These are phyloP conservation scores for Agrochola lychnidis DNA, from an alignment of 2,888 invertebrate species.

Conservation along the genomic window DNA sequence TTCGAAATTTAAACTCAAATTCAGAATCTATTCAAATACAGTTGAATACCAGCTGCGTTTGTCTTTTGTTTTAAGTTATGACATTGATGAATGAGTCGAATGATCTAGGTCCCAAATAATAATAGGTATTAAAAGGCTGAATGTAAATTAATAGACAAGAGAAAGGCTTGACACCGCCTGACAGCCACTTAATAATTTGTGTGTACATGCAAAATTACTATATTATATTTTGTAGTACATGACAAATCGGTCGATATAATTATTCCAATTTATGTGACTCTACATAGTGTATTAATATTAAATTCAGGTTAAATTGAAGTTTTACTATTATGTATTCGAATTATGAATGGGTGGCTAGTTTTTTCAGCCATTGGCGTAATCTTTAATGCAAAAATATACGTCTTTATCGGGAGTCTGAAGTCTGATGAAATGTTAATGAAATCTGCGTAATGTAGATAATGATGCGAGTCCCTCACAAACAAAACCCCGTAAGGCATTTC, in stretches of 20 bases:
- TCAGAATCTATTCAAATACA: neutral
- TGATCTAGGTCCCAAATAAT: conserved; percentile 31
- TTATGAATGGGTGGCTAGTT: neutral
- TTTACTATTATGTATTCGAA: neutral
- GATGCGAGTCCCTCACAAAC: neutral
- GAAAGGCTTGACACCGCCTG: conserved; percentile 43
- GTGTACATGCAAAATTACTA: conserved; percentile 9
- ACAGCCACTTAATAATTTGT: conserved; percentile 47
- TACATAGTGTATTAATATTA: neutral
- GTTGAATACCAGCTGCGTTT: conserved; percentile 10
- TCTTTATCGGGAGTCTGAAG: neutral
- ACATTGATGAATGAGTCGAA: conserved; percentile 53
- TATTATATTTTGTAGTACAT: conserved; percentile 4
- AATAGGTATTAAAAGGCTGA: conserved; percentile 6
- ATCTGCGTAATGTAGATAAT: neutral
- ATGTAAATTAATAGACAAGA: conserved; percentile 36
- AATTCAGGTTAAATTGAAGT: neutral
- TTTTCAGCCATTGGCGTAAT: neutral
- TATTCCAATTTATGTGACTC: neutral
- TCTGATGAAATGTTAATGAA: neutral
- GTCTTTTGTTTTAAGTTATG: conserved; percentile 41
- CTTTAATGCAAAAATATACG: neutral
- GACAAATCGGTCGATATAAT: neutral
- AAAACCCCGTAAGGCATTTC: no score
- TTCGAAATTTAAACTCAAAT: conserved; percentile 7